A percentile compares a stretch with the other conserved stretches of the same genome.
Evolutionary conservation across 1,140 invertebrate species (phyloP).

Genomic region (Aplysia californica): DNA sequence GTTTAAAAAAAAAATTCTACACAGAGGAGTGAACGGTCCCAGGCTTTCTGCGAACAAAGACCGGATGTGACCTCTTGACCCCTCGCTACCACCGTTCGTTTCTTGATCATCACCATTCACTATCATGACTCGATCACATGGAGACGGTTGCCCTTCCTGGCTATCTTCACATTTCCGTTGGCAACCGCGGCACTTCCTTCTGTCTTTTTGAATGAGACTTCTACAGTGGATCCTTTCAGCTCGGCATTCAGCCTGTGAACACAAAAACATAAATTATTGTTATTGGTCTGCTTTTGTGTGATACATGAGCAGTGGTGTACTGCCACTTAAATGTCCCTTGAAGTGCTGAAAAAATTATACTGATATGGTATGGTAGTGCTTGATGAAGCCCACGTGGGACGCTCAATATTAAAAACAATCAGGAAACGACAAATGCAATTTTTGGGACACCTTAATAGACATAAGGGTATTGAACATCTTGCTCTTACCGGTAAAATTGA

Average conservation of each 20-base stretch:
- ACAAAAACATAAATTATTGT: neutral
- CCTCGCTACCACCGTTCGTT: too few species aligned
- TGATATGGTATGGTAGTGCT: too few species aligned
- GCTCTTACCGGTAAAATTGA: too few species aligned
- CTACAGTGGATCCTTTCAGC: slow-evolving; percentile 83
- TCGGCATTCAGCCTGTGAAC: slow-evolving; percentile 63
- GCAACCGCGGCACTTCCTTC: slow-evolving; percentile 75
- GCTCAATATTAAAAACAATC: too few species aligned
- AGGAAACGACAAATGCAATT: too few species aligned
- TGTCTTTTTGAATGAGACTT: slow-evolving; percentile 78
- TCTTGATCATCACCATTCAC: too few species aligned
- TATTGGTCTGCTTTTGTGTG: neutral
- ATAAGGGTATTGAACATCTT: too few species aligned
- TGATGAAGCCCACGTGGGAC: too few species aligned
- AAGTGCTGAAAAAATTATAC: neutral
- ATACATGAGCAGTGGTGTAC: neutral
- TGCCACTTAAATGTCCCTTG: neutral
- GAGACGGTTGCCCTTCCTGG: slow-evolving; percentile 82
- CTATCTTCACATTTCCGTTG: slow-evolving; percentile 77
- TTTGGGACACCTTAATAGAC: too few species aligned
- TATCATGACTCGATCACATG: slow-evolving; percentile 67
- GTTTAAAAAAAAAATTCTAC: neutral
- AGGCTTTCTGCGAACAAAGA: neutral
- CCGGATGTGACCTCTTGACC: neutral
- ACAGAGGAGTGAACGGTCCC: neutral